These are phyloP conservation scores for Circaetus gallicus DNA, from an alignment of 2,113 vertebrate genomes.

Conservation along the genomic window DNA sequence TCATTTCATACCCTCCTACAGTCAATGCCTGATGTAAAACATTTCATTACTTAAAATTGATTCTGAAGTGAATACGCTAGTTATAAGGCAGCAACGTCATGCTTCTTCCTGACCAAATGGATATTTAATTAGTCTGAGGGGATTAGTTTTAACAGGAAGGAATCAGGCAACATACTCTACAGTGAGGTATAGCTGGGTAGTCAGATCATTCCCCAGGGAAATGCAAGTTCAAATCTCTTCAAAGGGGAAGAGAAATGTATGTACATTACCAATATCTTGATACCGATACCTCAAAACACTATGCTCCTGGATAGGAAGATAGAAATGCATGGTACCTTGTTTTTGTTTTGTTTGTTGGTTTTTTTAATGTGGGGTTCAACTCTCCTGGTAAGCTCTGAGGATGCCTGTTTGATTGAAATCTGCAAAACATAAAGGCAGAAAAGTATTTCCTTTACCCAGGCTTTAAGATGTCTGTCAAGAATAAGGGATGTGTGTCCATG, in stretches of 20 bases:
- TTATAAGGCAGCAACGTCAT: neutral
- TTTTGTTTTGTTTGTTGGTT: neutral
- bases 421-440: neutral
- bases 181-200: neutral
- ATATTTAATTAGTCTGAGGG: neutral
- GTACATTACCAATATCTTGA: neutral
- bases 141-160: neutral
- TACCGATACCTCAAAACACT: neutral
- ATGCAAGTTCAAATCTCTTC: neutral
- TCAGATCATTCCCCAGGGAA: neutral
- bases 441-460: neutral
- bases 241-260: neutral
- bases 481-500: neutral
- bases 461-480: neutral
- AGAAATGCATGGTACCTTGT: neutral
- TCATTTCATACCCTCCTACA: neutral
- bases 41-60: neutral
- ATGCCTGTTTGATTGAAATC: neutral
- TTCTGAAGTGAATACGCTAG: neutral
- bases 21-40: neutral
- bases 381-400: neutral
- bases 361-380: neutral
- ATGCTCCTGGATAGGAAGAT: neutral
- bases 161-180: neutral
- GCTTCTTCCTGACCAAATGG: neutral